phyloP scores from a whole-genome alignment of 2,113 vertebrate species.

The Ciconia maguari region DNA sequence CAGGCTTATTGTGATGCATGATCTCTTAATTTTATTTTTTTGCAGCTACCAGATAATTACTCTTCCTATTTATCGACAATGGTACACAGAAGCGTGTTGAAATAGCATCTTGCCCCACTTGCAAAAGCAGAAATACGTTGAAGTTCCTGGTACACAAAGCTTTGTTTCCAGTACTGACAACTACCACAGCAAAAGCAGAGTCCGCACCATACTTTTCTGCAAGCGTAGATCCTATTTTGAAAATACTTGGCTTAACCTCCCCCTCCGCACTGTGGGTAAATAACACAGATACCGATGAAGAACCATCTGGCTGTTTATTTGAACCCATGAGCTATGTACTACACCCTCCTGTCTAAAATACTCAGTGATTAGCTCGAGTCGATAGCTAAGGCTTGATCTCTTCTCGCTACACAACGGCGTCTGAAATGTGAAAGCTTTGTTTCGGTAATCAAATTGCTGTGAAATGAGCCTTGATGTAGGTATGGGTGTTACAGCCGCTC shows the following conservation, averaged over 20 bases:
- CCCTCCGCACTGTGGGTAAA: background rate
- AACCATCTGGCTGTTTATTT: background rate
- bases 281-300: background rate
- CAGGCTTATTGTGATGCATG: background rate
- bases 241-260: background rate
- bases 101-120: slow-evolving; percentile 60
- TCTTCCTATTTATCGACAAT: slow-evolving; percentile 77
- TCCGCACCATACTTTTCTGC: background rate
- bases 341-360: background rate
- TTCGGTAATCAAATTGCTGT: fast-evolving
- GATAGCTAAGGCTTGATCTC: background rate
- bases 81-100: slow-evolving; percentile 81
- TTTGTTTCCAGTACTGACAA: background rate
- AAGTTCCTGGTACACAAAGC: background rate
- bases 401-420: fast-evolving
- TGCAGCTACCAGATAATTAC: slow-evolving; percentile 81
- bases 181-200: background rate
- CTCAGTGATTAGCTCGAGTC: background rate
- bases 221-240: background rate
- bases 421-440: background rate
- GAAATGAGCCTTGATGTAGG: background rate
- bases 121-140: background rate
- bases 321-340: background rate
- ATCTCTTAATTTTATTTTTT: background rate
- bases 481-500: background rate